Percentiles rank a stretch among this genome's conserved stretches.
Evolutionary conservation across 35 echinoderm and acorn worm genomes (phyloP).

Genomic region (Anneissia japonica): DNA sequence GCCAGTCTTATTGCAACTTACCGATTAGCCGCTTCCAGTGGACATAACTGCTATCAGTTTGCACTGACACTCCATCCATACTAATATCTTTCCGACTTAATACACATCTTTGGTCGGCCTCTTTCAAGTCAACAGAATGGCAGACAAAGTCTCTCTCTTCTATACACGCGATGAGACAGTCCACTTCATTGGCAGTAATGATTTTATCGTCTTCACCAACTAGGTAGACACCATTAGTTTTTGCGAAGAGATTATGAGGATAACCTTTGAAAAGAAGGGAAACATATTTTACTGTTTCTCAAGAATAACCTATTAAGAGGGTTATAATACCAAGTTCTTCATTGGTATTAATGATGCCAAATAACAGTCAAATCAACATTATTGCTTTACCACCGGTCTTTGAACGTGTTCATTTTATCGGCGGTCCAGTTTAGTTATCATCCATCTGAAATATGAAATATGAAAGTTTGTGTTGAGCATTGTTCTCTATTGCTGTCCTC

Average conservation of each 20-base stretch:
- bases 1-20: neutral
- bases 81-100: neutral
- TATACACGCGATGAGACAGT: neutral
- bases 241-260: neutral
- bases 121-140: neutral
- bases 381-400: no score
- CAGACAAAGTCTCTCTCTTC: neutral
- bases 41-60: neutral
- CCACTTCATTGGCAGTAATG: neutral
- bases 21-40: neutral
- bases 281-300: no score
- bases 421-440: no score
- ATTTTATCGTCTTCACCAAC: neutral
- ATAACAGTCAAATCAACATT: no score
- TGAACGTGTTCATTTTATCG: no score
- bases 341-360: no score
- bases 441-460: no score
- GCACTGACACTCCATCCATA: neutral
- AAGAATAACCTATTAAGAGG: no score
- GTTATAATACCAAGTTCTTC: no score
- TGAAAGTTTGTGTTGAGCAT: no score
- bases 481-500: no score
- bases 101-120: neutral
- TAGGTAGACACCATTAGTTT: neutral
- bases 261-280: neutral